Percentiles rank a stretch among this genome's conserved stretches.
phyloP scores from a whole-genome alignment of 1,140 invertebrate species.

The Drosophila seguyi region DNA sequence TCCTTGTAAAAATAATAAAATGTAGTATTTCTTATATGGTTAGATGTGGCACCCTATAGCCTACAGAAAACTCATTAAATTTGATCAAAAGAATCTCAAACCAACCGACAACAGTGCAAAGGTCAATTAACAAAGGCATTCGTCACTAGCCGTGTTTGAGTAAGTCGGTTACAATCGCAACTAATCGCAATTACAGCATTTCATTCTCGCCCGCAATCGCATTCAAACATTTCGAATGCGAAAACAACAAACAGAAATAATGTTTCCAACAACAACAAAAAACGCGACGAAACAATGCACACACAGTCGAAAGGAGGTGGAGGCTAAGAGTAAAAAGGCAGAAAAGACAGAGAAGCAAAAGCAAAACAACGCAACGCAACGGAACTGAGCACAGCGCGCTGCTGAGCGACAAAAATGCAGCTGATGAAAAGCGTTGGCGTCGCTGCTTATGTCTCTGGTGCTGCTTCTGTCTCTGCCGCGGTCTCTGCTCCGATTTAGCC shows the following conservation, averaged over 20 bases:
- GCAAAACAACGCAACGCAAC: constrained; percentile 35
- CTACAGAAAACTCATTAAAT: constrained; percentile 5
- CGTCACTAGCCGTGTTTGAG: constrained; percentile 9
- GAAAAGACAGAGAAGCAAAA: constrained; percentile 20
- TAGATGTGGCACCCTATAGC: not conserved
- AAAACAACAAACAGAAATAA: constrained; percentile 57
- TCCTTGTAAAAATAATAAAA: not conserved
- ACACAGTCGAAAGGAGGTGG: constrained; percentile 76
- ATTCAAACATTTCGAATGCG: constrained; percentile 57
- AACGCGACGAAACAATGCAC: constrained; percentile 75
- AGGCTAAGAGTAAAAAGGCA: constrained; percentile 76
- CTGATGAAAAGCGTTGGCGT: constrained; percentile 49
- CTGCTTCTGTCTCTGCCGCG: constrained; percentile 1
- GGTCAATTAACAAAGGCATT: constrained; percentile 23
- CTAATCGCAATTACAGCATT: constrained; percentile 41
- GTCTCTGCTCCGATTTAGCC: constrained; percentile 69
- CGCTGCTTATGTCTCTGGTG: constrained; percentile 9
- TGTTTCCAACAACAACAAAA: constrained; percentile 57
- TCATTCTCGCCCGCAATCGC: constrained; percentile 38
- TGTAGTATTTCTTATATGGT: not conserved
- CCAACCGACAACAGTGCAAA: constrained; percentile 3
- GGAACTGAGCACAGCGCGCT: constrained; percentile 32
- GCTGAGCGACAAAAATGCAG: constrained; percentile 65
- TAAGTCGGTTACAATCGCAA: constrained; percentile 28
- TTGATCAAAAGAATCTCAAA: not conserved